Evolutionary conservation across 1,140 invertebrate species (phyloP).

Genomic region (Caenorhabditis brenneri): DNA sequence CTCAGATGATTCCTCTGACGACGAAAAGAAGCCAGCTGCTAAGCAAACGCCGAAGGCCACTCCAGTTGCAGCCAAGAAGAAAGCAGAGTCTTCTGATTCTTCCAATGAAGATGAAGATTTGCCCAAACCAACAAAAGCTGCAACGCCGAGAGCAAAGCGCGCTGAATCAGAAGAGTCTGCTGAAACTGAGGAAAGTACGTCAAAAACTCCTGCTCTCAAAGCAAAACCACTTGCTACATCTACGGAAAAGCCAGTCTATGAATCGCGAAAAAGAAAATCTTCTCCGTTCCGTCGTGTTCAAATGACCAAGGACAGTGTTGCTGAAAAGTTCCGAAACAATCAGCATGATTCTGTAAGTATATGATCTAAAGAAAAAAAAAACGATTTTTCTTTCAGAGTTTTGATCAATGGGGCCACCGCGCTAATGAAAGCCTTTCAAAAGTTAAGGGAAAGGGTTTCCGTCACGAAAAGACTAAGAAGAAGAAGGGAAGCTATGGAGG

Average conservation of each 20-base stretch:
- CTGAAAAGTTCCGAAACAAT: conserved; percentile 62
- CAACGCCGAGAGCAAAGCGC: not conserved
- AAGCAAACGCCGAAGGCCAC: conserved; percentile 47
- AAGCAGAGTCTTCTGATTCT: conserved; percentile 43
- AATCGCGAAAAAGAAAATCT: conserved; percentile 47
- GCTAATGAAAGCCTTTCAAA: conserved; percentile 60
- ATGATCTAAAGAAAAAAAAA: not conserved
- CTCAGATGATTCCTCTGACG: conserved; percentile 46
- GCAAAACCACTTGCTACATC: not conserved
- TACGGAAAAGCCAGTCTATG: not conserved
- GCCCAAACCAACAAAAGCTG: not conserved
- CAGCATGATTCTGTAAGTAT: conserved; percentile 55
- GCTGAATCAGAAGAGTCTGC: not conserved
- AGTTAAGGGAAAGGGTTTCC: conserved; percentile 87
- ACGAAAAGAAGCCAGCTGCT: conserved; percentile 35
- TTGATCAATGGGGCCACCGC: conserved; percentile 65
- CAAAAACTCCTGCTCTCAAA: conserved; percentile 37
- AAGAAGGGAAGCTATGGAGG: conserved; percentile 90
- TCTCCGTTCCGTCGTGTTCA: conserved; percentile 64
- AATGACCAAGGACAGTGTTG: conserved; percentile 51
- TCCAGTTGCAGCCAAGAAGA: conserved; percentile 49
- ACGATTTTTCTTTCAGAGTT: conserved; percentile 48
- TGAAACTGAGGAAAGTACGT: conserved; percentile 43
- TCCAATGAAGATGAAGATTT: conserved; percentile 44
- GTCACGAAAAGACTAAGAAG: conserved; percentile 99